phyloP scores from a whole-genome alignment of 2,113 vertebrate genomes.

The Embiotoca jacksoni region DNA sequence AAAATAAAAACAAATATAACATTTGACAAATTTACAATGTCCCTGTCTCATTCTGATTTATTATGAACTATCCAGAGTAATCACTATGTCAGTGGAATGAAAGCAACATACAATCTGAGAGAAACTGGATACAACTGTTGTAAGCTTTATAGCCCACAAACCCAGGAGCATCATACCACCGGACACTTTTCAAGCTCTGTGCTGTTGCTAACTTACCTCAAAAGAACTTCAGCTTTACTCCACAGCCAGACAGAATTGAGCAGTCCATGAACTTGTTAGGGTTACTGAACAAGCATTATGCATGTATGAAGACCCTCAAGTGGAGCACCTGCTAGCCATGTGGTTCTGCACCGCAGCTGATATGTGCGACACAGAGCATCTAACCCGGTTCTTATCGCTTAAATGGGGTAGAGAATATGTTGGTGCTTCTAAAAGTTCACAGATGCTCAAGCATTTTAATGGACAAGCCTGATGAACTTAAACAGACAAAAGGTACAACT shows the following conservation, averaged over 20 bases:
- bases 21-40: neutral
- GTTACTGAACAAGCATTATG: conserved; percentile 39
- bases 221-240: conserved; percentile 16
- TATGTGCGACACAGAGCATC: conserved; percentile 34
- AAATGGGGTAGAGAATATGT: conserved; percentile 19
- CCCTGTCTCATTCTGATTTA: neutral
- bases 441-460: too few species aligned
- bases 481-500: neutral
- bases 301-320: conserved; percentile 37
- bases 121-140: neutral
- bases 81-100: neutral
- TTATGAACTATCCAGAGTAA: neutral
- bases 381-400: conserved; percentile 14
- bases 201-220: conserved; percentile 8
- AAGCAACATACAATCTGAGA: neutral
- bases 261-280: conserved; percentile 3
- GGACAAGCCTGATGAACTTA: too few species aligned
- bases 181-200: neutral
- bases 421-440: neutral
- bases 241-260: conserved; percentile 1
- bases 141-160: neutral
- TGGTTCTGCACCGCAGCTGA: conserved; percentile 52
- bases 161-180: neutral
- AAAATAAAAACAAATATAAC: neutral
- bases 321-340: conserved; percentile 58